Evolutionary conservation across 64 coral and sea anemone species (phyloP).

Genomic region (Porites australiensis): DNA sequence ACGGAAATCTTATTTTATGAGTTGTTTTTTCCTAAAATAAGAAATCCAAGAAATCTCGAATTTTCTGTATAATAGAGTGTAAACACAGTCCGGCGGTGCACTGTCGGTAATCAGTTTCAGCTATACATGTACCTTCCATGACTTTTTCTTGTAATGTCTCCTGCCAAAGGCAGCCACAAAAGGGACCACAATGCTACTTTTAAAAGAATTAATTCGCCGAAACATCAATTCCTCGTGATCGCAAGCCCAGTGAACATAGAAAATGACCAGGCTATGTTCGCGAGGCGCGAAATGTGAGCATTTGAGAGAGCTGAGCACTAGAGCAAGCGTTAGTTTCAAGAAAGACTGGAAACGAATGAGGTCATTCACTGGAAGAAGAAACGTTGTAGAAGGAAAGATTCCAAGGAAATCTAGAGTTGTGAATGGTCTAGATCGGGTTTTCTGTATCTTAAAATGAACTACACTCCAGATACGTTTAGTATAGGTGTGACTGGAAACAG

Average conservation of each 20-base stretch:
- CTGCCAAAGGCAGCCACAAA: neutral
- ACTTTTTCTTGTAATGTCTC: constrained; percentile 54
- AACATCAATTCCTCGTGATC: neutral
- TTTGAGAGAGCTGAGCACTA: neutral
- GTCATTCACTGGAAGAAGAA: constrained; percentile 19
- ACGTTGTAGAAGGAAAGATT: neutral
- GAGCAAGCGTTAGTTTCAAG: neutral
- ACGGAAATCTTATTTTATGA: too few relatives aligned
- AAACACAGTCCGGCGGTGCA: too few relatives aligned
- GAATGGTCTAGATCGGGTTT: neutral
- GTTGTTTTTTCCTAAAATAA: too few relatives aligned
- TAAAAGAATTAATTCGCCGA: neutral
- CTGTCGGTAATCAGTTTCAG: too few relatives aligned
- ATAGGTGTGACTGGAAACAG: constrained; percentile 67
- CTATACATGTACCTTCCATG: constrained; percentile 12
- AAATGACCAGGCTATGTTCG: neutral
- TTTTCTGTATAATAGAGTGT: too few relatives aligned
- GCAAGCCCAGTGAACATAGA: neutral
- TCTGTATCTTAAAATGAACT: constrained; percentile 55
- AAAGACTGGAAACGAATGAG: constrained; percentile 43
- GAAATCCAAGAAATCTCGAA: too few relatives aligned
- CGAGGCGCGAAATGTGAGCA: too few relatives aligned
- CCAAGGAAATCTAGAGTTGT: neutral
- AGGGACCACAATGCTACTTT: neutral
- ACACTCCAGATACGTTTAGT: constrained; percentile 86